Base-by-base conservation (phyloP, 2,113 vertebrate genomes). In the Heteronetta atricapilla region DNA sequence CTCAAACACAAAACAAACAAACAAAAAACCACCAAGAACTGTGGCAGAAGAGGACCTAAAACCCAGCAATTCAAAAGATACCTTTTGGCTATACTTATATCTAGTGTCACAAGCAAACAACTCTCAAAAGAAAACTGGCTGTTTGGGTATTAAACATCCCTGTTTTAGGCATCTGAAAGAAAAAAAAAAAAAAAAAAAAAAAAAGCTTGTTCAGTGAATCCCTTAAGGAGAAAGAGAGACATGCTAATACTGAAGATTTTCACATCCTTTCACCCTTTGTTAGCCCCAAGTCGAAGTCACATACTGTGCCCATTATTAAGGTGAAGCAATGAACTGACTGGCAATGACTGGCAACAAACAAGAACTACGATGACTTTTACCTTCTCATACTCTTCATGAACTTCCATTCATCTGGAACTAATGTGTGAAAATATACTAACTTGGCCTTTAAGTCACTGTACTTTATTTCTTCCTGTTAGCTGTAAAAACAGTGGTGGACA, bases 361-460 rank as follows among this genome's bases (percentile, higher is more conserved):
- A 29, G 64, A 79, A 90, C 13, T 36, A 74, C 53, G 44, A 77
- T 19, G 22, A 85, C 50, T 92, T 95, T 68, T 69, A 64, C 33
- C 79, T 16, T 79, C 63, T 77, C 36, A 74, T 26, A 55, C 40
- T 72, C 52, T 5, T 62, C 44, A 20, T 46, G 53, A 55, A 89
- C 64, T 60, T 90, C 34, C 42, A 7, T 82, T 94, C 83, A 78
- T 59, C 62, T 67, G 76, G 55, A 95, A 70, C 20, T 76, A 87
- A 94, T 12, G 48, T 36, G 53, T 55, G 73, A 89, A 96, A 80
- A 81, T 73, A 93, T 29, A 96, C 64, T 95, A 84, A 91, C 26
- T 63, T 22, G 34, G 89, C 73, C 56, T 67, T 95, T 38, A 72
- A 79, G 80, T 66, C 52, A 86, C 22, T 70, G 31, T 33, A 59